phyloP scores from a whole-genome alignment of 2,113 vertebrate species.

The Suncus etruscus region DNA sequence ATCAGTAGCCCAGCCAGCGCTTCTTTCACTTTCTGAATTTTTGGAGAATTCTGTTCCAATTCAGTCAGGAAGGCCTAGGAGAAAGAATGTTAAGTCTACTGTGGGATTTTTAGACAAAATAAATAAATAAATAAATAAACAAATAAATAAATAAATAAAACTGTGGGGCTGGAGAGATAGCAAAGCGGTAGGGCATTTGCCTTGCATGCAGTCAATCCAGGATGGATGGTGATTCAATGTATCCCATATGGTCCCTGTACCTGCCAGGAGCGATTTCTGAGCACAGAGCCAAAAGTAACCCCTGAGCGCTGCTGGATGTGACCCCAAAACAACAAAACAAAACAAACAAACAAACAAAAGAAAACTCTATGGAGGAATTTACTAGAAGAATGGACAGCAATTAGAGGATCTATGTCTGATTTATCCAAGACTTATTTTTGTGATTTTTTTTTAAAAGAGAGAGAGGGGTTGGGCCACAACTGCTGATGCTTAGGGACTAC shows the following conservation, averaged over 20 bases:
- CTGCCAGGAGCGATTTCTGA: too few species aligned
- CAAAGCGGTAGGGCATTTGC: too few species aligned
- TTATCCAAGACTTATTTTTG: neutral
- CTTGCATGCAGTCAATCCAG: too few species aligned
- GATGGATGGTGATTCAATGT: too few species aligned
- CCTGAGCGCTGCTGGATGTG: too few species aligned
- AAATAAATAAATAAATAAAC: too few species aligned
- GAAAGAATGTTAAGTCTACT: slow-evolving; percentile 23
- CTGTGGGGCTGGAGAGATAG: neutral
- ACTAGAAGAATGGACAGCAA: neutral
- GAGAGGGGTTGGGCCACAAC: too few species aligned
- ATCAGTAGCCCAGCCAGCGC: slow-evolving; percentile 91
- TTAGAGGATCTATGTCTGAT: neutral
- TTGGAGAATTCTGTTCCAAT: slow-evolving; percentile 92
- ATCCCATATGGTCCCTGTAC: too few species aligned
- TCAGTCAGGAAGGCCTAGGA: slow-evolving; percentile 94
- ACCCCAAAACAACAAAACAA: neutral
- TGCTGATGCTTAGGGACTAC: too few species aligned
- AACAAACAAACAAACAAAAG: neutral
- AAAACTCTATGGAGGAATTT: neutral
- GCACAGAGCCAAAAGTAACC: too few species aligned
- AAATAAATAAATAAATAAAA: neutral
- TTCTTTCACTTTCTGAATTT: slow-evolving; percentile 94
- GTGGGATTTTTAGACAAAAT: neutral
- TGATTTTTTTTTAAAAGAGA: neutral